phyloP scores from a whole-genome alignment of 2,888 invertebrate genomes.

The Nebria brevicollis region DNA sequence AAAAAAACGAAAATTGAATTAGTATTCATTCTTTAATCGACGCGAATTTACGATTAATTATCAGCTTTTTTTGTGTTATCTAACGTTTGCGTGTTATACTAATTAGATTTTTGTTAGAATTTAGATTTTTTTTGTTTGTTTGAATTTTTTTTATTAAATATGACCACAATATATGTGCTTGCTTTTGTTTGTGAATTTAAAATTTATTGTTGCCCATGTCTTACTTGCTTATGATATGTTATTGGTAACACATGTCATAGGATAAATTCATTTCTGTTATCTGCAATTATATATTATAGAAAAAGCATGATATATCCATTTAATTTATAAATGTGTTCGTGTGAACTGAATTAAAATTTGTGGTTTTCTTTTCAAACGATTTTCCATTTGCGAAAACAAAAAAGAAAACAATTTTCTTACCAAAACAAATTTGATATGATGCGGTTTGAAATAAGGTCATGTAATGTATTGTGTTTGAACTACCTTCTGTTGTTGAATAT shows the following conservation, averaged over 20 bases:
- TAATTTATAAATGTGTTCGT: not conserved
- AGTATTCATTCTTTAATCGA: not conserved
- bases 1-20: not conserved
- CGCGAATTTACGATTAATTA: not conserved
- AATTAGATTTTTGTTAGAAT: not conserved
- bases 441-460: not conserved
- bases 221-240: not conserved
- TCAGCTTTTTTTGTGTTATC: not conserved
- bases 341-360: slow-evolving; percentile 4
- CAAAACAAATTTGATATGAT: not conserved
- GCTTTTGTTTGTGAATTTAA: not conserved
- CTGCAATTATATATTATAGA: not conserved
- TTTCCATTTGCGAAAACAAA: not conserved
- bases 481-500: not conserved
- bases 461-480: not conserved
- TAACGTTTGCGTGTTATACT: not conserved
- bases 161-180: not conserved
- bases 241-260: not conserved
- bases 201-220: not conserved
- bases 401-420: not conserved
- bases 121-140: not conserved
- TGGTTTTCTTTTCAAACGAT: slow-evolving; percentile 5
- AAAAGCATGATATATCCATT: not conserved
- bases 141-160: not conserved
- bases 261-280: no score